Base-by-base conservation (phyloP, 1,140 invertebrate species). In the Drosophila bifasciata region DNA sequence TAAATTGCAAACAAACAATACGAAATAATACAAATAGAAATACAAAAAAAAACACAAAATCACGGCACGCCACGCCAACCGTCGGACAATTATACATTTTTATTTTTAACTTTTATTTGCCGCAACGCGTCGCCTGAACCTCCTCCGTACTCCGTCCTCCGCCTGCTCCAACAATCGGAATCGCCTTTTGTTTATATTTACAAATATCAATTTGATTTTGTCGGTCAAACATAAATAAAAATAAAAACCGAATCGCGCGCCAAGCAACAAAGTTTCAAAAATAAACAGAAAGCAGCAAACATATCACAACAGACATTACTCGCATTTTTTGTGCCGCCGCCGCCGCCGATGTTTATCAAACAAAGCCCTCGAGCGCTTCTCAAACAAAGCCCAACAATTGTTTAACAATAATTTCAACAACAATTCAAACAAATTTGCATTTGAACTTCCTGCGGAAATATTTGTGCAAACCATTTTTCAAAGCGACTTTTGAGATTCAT, bases 91-190 rank as follows among this genome's bases (percentile, higher is more conserved):
- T 77, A 77, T 68, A 86, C 78, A 69, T 81, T 88, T 77, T 86
- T 86, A 86, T 86, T 86, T 86, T 71, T 86, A 86, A 86, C 69
- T 78, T 86, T 86, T 77, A 86, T 86, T 81, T 81, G 77, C 50
- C 56, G 53, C 32, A 16, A 28, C 59, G 43, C 53, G 63, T 46
- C 25, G 23, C 17, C 41, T 50, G 44, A 36, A 23, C 36, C 43
- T 41, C 76, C 59, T 36, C 41, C 62, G 45, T 59, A 44, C n/a
- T 19, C 19, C 62, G 45, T 59, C 58, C n/a, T 19, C 19, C 9
- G 43, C 28, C 46, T 28, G 3, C 25, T 19, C 15, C 28, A 5
- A 11, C 39, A 17, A 28, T 44, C 43, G 32, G 32, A 16, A 21
- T 21, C 25, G 16, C 45, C 23, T 67, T 70, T 72, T 73, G 70